A percentile compares a stretch with the other conserved stretches of the same genome.
Conservation (phyloP, 2,888 invertebrate genomes). For the Latheticus oryzae region DNA sequence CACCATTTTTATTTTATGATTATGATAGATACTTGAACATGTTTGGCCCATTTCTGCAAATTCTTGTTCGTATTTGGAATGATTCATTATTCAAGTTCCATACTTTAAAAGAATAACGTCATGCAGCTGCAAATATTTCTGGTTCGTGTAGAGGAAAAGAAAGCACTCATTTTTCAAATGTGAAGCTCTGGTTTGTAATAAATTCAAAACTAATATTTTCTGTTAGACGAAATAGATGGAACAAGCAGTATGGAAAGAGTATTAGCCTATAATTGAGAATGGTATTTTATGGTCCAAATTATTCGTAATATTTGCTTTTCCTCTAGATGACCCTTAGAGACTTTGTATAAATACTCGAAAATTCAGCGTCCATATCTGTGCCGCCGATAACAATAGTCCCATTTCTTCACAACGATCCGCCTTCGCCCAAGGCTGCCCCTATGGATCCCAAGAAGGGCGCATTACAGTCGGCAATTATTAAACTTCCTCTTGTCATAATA, state of each 20-base stretch:
- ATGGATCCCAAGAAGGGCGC: slow-evolving; percentile 5
- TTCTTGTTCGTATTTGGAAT: slow-evolving; percentile 8
- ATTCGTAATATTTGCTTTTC: too few species aligned
- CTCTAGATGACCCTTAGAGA: too few species aligned
- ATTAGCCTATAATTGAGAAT: neutral
- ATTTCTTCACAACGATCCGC: slow-evolving; percentile 26
- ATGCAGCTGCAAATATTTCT: slow-evolving; percentile 10
- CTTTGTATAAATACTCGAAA: slow-evolving; percentile 43
- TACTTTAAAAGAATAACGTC: slow-evolving; percentile 19
- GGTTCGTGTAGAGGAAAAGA: neutral
- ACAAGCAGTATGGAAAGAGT: too few species aligned
- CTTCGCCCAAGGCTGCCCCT: slow-evolving; percentile 29
- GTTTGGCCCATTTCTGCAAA: slow-evolving; percentile 17
- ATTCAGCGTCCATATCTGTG: slow-evolving; percentile 45
- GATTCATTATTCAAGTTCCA: slow-evolving; percentile 25
- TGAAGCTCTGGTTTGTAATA: too few species aligned
- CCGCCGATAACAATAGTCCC: slow-evolving; percentile 44
- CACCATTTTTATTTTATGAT: too few species aligned
- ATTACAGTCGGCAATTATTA: slow-evolving; percentile 16
- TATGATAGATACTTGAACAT: too few species aligned
- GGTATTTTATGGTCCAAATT: too few species aligned
- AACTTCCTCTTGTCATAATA: neutral
- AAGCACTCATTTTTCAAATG: neutral
- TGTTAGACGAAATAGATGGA: too few species aligned
- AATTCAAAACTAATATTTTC: too few species aligned